Percentiles rank a stretch among this genome's conserved stretches.
phyloP scores from a whole-genome alignment of 2,888 invertebrate genomes.

The Plutella xylostella region DNA sequence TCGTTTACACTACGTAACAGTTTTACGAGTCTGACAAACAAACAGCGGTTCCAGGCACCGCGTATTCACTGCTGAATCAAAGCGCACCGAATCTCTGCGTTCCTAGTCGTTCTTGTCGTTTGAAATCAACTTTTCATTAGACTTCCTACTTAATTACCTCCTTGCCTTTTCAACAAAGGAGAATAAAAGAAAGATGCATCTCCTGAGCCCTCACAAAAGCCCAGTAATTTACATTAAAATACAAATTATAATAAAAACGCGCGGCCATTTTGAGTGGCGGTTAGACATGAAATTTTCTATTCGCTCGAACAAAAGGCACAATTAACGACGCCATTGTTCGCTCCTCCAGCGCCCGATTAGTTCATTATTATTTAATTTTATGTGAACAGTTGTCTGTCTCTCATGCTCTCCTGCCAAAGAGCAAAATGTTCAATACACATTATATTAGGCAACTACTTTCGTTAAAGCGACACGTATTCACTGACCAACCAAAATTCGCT shows the following conservation, averaged over 20 bases:
- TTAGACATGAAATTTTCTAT: conserved; percentile 64
- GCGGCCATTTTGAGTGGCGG: conserved; percentile 40
- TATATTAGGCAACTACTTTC: background rate
- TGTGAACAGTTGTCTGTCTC: conserved; percentile 28
- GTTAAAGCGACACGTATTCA: background rate
- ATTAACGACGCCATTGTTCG: conserved; percentile 60
- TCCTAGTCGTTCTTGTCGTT: too few species aligned
- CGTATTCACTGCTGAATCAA: conserved; percentile 50
- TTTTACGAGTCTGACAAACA: conserved; percentile 63
- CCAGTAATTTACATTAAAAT: conserved; percentile 56
- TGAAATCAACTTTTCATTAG: too few species aligned
- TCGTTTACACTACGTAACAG: conserved; percentile 62
- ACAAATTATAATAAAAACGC: conserved; percentile 49
- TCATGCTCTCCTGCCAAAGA: conserved; percentile 10
- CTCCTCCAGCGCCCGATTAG: conserved; percentile 43
- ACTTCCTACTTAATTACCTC: too few species aligned
- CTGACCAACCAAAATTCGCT: background rate
- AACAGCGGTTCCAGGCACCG: conserved; percentile 60
- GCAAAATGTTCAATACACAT: background rate
- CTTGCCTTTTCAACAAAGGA: too few species aligned
- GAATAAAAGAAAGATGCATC: background rate
- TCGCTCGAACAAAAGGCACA: conserved; percentile 60
- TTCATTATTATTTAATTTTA: conserved; percentile 64
- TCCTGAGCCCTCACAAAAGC: conserved; percentile 35
- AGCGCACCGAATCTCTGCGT: conserved; percentile 49